Evolutionary conservation across 2,113 vertebrate species (phyloP), one percentile per base, ranked within the genome.

Genomic region (Triplophysa dalaica): DNA sequence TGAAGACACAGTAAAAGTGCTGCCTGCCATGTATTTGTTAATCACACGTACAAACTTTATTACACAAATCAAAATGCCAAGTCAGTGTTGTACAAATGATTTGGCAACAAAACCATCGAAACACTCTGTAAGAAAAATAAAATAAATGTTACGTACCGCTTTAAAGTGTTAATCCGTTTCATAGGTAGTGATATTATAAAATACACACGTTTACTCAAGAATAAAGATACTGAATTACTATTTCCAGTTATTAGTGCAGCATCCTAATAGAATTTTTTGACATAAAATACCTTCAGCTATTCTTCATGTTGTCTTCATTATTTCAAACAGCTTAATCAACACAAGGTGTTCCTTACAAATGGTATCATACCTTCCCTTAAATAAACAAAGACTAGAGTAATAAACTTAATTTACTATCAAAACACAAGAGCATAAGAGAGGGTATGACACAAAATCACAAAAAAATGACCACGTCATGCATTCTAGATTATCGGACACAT

Each of bases 221-320:
- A 72, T 33, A 81, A 77, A 38, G 4, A 84, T 84, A 87, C 48
- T 84, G 65, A n/a, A 81, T 82, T 69, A 70, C 74, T 70, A 82
- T 82, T 92, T 93, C 93, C 93, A 93, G 93, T 94, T 91, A 82
- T 81, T 67, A 79, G 78, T 70, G 78, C 75, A 68, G 82, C 66
- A 45, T 61, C 61, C 66, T 60, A 56, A 73, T 68, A 63, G 22
- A 74, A 21, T 22, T 14, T 29, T 29, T 29, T 33, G 24, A 63
- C 21, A 19, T 50, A 70, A 69, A 77, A 60, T 29, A 75, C 22
- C n/a, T 72, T 62, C 68, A 68, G 10, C 14, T 3, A 41, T 60
- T 45, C 13, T 48, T 54, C 41, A 38, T 64, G 65, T 63, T 64
- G 13, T 68, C 67, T 50, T 67, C 8, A 60, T 3, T 22, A 75